phyloP scores from a whole-genome alignment of 2,888 invertebrate genomes.

The Rhagophthalmus giganteus region DNA sequence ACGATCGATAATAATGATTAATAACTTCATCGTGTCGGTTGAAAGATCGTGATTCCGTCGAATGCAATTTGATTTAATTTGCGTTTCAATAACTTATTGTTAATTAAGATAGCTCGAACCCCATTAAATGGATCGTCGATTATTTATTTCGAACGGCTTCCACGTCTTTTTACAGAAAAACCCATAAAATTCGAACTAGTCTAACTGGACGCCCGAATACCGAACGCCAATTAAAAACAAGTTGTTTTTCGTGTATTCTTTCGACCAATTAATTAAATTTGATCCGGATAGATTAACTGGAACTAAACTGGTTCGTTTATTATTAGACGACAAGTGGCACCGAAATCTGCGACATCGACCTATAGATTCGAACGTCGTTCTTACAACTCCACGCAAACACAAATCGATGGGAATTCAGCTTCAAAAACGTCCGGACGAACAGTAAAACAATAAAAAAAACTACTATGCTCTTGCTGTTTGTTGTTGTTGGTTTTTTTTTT shows the following conservation, averaged over 20 bases:
- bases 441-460: no score
- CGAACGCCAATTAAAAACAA: constrained; percentile 13
- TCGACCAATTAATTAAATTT: constrained; percentile 9
- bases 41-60: constrained; percentile 13
- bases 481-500: not conserved
- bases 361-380: no score
- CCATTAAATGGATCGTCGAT: not conserved
- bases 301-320: constrained; percentile 9
- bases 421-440: no score
- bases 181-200: no score
- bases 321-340: constrained; percentile 2
- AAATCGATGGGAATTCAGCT: no score
- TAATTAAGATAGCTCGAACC: not conserved
- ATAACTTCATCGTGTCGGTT: constrained; percentile 14
- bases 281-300: constrained; percentile 9
- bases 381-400: no score
- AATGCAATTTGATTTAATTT: not conserved
- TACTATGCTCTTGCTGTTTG: no score
- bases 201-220: no score
- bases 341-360: constrained; percentile 1
- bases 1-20: constrained; percentile 12
- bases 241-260: constrained; percentile 13
- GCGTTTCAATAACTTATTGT: not conserved
- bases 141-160: constrained; percentile 1
- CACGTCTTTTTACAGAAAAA: not conserved